Conservation (phyloP, 2,797 vertebrate species). For the Orientallactaga sibirica region DNA sequence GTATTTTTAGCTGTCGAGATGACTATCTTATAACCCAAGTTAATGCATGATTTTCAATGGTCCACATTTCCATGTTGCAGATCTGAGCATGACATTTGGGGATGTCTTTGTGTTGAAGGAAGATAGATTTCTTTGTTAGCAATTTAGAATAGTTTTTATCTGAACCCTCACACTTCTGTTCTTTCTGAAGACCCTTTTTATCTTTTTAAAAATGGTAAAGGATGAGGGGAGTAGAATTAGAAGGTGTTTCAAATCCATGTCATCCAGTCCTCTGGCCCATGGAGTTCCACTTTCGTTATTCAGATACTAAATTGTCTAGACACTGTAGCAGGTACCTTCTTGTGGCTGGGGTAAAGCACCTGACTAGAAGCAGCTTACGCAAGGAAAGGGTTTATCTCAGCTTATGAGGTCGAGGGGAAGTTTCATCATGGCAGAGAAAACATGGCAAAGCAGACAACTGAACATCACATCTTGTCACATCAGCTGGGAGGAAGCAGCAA, state of each 20-base stretch:
- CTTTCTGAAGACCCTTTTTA: conserved; percentile 59
- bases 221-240: not conserved
- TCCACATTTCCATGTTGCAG: conserved; percentile 79
- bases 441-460: no score
- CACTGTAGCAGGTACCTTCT: no score
- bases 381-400: no score
- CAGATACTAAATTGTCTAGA: conserved; percentile 62
- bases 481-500: no score
- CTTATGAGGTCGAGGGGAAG: no score
- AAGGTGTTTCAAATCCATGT: conserved; percentile 31
- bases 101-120: conserved; percentile 76
- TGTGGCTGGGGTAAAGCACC: no score
- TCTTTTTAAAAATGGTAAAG: conserved; percentile 59
- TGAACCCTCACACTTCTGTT: conserved; percentile 36
- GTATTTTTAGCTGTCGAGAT: conserved; percentile 85
- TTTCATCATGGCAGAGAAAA: no score
- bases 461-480: no score
- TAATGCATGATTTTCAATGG: conserved; percentile 83
- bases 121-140: conserved; percentile 78
- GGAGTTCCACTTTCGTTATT: conserved; percentile 47
- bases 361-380: no score
- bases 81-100: conserved; percentile 80
- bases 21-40: conserved; percentile 79
- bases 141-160: conserved; percentile 79
- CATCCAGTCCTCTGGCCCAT: not conserved